These are phyloP conservation scores for Tympanoctomys barrerae DNA, from an alignment of 2,797 vertebrate species.

Conservation along the genomic window DNA sequence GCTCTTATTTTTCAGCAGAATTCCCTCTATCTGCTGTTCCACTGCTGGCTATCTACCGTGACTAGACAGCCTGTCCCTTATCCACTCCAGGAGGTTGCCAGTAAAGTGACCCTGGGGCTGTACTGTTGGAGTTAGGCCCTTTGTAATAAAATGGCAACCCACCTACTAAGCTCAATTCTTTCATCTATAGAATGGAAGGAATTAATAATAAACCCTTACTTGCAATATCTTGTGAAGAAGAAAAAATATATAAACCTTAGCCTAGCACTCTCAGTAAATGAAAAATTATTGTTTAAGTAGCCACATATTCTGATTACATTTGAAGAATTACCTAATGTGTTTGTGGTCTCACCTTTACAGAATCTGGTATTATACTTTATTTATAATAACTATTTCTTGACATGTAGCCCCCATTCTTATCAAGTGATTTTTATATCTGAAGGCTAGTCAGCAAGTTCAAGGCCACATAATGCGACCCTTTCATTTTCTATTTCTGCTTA, in stretches of 20 bases:
- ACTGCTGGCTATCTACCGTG: not conserved
- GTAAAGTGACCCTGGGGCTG: not conserved
- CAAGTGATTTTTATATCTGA: constrained; percentile 34
- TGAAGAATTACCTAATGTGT: not conserved
- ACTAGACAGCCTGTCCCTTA: not conserved
- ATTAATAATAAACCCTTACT: not conserved
- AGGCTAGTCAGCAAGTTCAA: not conserved
- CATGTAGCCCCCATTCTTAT: not conserved
- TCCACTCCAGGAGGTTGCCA: not conserved
- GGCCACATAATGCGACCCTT: not conserved
- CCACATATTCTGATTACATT: not conserved
- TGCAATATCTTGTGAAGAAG: not conserved
- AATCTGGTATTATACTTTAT: not conserved
- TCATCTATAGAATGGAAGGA: not conserved
- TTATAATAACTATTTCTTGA: not conserved
- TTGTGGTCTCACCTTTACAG: not conserved
- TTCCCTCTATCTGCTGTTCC: not conserved
- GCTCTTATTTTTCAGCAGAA: not conserved
- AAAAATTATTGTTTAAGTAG: constrained; percentile 6
- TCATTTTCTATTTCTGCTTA: constrained; percentile 30
- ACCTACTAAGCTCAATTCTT: not conserved
- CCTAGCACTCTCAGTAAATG: not conserved
- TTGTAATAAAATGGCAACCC: not conserved
- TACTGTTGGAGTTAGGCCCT: not conserved
- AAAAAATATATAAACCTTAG: not conserved